A percentile compares a stretch with the other conserved stretches of the same genome.
These are phyloP conservation scores for Montipora cactus DNA, from an alignment of 64 coral and sea anemone genomes.

Conservation along the genomic window DNA sequence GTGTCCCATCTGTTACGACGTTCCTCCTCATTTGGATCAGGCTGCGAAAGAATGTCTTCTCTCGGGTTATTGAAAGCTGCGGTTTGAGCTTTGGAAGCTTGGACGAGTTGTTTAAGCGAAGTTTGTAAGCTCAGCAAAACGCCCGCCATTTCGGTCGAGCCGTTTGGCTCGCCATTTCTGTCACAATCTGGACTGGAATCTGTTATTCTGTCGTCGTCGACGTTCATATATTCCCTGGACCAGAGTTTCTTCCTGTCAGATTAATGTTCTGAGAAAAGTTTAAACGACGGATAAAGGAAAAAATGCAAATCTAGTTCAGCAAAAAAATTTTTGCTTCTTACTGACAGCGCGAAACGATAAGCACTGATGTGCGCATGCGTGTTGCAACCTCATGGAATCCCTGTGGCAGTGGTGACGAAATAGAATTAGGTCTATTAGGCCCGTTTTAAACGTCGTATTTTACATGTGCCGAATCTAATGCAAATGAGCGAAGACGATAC, in stretches of 20 bases:
- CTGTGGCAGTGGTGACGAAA: slow-evolving; percentile 28
- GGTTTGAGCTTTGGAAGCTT: slow-evolving; percentile 34
- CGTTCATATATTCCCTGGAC: background rate
- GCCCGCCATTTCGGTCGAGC: background rate
- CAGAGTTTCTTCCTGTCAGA: background rate
- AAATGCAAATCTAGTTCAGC: background rate
- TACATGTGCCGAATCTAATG: too few relatives aligned
- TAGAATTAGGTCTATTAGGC: background rate
- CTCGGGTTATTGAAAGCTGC: background rate
- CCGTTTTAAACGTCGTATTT: too few relatives aligned
- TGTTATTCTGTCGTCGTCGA: background rate
- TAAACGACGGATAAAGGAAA: background rate
- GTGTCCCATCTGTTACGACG: background rate
- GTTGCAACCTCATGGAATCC: slow-evolving; percentile 15
- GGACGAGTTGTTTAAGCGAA: slow-evolving; percentile 18
- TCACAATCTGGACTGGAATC: too few relatives aligned
- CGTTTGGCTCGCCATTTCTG: background rate
- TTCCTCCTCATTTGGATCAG: slow-evolving; percentile 6
- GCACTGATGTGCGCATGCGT: slow-evolving; percentile 20
- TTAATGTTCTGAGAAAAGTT: too few relatives aligned
- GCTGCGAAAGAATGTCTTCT: slow-evolving; percentile 27
- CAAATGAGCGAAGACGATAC: too few relatives aligned
- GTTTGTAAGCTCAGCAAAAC: slow-evolving; percentile 35
- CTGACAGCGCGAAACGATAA: background rate
- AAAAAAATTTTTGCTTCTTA: background rate